phyloP scores from a whole-genome alignment of 37 sponge, comb jelly and placozoan genomes.

The Diacarnus erythraeanus region DNA sequence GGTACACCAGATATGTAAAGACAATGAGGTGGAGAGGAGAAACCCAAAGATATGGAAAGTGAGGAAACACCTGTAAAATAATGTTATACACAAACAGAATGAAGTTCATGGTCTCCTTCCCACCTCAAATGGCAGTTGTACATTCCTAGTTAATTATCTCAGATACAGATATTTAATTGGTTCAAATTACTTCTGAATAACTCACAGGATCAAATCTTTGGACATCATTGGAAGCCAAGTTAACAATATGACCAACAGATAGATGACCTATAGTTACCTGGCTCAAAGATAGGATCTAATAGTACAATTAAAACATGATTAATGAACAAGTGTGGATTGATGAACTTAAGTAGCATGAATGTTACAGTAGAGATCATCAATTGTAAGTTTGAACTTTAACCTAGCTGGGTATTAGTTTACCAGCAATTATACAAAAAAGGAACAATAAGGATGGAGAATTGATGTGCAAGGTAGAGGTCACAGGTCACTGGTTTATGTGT shows the following conservation, averaged over 20 bases:
- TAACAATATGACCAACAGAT: conserved; percentile 70
- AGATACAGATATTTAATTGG: conserved; percentile 6
- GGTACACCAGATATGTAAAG: conserved; percentile 50
- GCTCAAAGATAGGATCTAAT: conserved; percentile 50
- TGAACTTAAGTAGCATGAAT: too few species aligned
- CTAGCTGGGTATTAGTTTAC: too few species aligned
- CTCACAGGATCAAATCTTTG: conserved; percentile 74
- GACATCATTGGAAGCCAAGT: conserved; percentile 82
- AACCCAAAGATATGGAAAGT: conserved; percentile 42
- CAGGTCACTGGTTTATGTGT: too few species aligned
- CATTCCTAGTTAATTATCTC: background rate
- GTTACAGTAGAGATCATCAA: too few species aligned
- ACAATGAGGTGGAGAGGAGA: conserved; percentile 45
- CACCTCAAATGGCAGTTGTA: background rate
- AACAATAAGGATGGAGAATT: too few species aligned
- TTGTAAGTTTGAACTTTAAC: too few species aligned
- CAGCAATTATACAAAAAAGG: too few species aligned
- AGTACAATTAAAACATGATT: too few species aligned
- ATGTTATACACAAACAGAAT: too few species aligned
- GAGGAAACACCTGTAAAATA: conserved; percentile 49
- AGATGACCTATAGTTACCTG: conserved; percentile 47
- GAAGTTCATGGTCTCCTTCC: background rate
- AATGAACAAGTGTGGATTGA: too few species aligned
- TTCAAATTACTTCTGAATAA: too few species aligned
- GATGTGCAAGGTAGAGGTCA: too few species aligned